Evolutionary conservation across 2,888 invertebrate species (phyloP).

Genomic region (Yponomeuta malinellus): DNA sequence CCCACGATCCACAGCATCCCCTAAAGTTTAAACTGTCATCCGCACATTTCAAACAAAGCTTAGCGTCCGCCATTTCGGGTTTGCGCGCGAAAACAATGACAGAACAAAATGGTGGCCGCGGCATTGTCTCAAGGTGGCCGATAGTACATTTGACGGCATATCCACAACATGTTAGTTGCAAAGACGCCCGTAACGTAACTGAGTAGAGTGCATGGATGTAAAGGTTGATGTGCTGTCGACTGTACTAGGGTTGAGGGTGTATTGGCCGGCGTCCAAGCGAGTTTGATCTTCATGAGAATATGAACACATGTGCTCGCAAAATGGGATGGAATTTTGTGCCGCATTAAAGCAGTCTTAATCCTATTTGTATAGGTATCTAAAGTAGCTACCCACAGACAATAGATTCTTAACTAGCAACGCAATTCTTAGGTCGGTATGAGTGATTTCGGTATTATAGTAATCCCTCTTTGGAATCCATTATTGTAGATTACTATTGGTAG

Average conservation of each 20-base stretch:
- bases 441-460: too few species aligned
- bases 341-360: background rate
- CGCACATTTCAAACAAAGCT: constrained; percentile 3
- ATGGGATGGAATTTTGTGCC: background rate
- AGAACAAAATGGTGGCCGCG: constrained; percentile 19
- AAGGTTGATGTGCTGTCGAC: too few species aligned
- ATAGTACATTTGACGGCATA: too few species aligned
- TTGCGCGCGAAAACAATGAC: constrained; percentile 17
- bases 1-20: background rate
- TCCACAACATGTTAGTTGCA: too few species aligned
- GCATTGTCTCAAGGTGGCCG: constrained; percentile 19
- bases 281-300: constrained; percentile 9
- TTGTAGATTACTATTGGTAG: too few species aligned
- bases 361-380: background rate
- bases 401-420: too few species aligned
- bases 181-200: too few species aligned
- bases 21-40: constrained; percentile 8
- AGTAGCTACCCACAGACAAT: too few species aligned
- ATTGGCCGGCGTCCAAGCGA: constrained; percentile 20
- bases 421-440: too few species aligned
- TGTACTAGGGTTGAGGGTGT: constrained; percentile 13
- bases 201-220: too few species aligned
- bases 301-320: constrained; percentile 4
- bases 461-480: too few species aligned
- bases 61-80: constrained; percentile 13